Conservation (phyloP, 2,113 vertebrate species). For the Callipepla squamata region DNA sequence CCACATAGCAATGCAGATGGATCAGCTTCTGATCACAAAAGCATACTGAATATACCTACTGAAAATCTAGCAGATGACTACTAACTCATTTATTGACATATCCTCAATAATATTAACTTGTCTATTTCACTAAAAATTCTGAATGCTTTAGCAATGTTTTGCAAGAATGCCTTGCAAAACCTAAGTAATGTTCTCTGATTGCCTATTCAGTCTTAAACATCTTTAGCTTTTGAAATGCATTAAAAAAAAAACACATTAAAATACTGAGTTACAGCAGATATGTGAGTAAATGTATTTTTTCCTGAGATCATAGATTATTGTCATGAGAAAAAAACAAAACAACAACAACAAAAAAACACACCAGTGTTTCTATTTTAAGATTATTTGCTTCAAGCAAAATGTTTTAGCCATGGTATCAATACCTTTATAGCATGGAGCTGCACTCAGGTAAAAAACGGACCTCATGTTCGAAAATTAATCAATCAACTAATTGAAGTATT, state of each 20-base stretch:
- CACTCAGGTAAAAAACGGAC: neutral
- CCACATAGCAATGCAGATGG: neutral
- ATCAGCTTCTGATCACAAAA: neutral
- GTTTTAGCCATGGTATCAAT: slow-evolving; percentile 32
- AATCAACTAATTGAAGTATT: slow-evolving; percentile 51
- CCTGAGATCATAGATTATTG: neutral
- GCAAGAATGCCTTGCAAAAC: neutral
- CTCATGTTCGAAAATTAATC: slow-evolving; percentile 27
- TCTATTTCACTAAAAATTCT: neutral
- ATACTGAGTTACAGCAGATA: neutral
- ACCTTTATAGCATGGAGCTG: neutral
- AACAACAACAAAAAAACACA: neutral
- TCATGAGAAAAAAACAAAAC: neutral
- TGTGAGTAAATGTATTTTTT: neutral
- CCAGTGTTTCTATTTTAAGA: neutral
- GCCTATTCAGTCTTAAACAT: neutral
- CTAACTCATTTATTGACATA: neutral
- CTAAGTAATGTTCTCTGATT: neutral
- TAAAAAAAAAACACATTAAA: neutral
- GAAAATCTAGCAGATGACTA: neutral
- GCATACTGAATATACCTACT: neutral
- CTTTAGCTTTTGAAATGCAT: neutral
- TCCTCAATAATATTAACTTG: neutral
- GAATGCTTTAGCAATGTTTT: neutral
- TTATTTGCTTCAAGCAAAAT: slow-evolving; percentile 27